phyloP scores from a whole-genome alignment of 1,140 invertebrate species.

The Watersipora subatra region DNA sequence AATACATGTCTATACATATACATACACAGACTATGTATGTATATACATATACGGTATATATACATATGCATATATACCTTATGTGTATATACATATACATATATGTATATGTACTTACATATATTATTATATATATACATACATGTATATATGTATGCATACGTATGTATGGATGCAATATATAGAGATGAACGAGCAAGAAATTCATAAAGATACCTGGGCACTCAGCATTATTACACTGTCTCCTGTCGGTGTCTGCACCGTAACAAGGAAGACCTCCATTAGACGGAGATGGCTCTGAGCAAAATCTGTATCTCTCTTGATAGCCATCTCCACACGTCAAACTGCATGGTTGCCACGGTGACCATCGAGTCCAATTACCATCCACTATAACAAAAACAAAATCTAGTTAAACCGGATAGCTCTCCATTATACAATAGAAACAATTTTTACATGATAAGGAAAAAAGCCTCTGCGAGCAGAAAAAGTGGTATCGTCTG shows the following conservation, averaged over 20 bases:
- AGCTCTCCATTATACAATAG: too few relatives aligned
- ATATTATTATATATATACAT: not conserved
- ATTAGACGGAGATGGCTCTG: constrained; percentile 21
- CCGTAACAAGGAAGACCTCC: constrained; percentile 23
- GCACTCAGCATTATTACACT: constrained; percentile 18
- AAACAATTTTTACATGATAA: too few relatives aligned
- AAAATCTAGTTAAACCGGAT: too few relatives aligned
- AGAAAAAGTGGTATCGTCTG: too few relatives aligned
- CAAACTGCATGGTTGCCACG: constrained; percentile 24
- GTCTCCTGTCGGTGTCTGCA: constrained; percentile 10
- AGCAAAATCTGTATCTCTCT: constrained; percentile 20
- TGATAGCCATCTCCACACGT: constrained; percentile 25
- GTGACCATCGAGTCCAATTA: constrained; percentile 26
- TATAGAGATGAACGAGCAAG: not conserved
- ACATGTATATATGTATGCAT: not conserved
- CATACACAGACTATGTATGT: not conserved
- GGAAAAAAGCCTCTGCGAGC: too few relatives aligned
- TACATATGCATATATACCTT: constrained; percentile 11
- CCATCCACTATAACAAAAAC: constrained; percentile 26
- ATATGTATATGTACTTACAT: not conserved
- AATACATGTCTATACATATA: constrained; percentile 1
- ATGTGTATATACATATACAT: constrained; percentile 7
- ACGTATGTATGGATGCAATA: too few relatives aligned
- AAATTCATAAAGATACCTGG: constrained; percentile 15
- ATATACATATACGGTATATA: constrained; percentile 1